Evolutionary conservation across 2,113 vertebrate species (phyloP).

Genomic region (Oxyura jamaicensis): DNA sequence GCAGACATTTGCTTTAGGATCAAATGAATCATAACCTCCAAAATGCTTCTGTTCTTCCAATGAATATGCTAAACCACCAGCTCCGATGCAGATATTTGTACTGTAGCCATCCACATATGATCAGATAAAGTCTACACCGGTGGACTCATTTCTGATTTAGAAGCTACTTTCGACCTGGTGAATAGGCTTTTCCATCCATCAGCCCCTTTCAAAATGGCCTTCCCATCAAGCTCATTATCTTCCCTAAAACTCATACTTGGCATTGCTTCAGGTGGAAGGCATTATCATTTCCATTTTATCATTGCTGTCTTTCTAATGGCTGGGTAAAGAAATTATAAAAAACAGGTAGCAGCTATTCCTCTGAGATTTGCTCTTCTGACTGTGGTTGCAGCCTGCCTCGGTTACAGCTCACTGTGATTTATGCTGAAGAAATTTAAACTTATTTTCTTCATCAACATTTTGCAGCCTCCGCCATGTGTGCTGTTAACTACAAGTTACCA

Average conservation of each 20-base stretch:
- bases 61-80: not conserved
- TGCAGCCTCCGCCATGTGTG: not conserved
- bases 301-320: not conserved
- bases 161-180: not conserved
- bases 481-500: not conserved
- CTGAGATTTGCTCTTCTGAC: not conserved
- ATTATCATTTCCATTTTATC: not conserved
- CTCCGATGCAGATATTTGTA: not conserved
- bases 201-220: not conserved
- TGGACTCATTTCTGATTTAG: not conserved
- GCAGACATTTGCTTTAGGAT: not conserved
- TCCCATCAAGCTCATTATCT: not conserved
- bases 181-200: not conserved
- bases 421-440: not conserved
- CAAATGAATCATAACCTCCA: not conserved
- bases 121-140: not conserved
- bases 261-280: not conserved
- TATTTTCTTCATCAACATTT: not conserved
- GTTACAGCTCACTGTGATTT: conserved; percentile 6
- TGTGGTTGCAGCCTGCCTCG: not conserved
- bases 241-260: not conserved
- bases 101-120: not conserved
- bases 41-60: not conserved
- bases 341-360: not conserved
- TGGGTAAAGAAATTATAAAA: not conserved